phyloP scores from a whole-genome alignment of 2,797 vertebrate genomes.

The Malacoraja senta region DNA sequence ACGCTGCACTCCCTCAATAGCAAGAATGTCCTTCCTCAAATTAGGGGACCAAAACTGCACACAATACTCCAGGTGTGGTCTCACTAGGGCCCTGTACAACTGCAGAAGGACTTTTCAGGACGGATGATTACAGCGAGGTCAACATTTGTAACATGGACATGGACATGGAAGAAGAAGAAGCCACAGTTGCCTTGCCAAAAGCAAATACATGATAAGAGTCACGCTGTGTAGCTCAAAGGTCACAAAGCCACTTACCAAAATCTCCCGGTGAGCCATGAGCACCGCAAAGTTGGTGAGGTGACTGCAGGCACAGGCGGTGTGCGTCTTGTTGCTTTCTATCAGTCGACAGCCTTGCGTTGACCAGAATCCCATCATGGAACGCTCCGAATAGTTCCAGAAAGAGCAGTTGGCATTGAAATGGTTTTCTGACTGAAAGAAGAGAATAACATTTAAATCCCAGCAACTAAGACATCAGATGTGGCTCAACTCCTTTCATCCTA shows the following conservation, averaged over 20 bases:
- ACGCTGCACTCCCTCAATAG: too few species aligned
- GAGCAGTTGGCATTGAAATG: constrained; percentile 86
- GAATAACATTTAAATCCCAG: not conserved
- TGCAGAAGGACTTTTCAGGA: too few species aligned
- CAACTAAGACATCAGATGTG: not conserved
- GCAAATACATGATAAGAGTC: not conserved
- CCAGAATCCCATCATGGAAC: constrained; percentile 89
- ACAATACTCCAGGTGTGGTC: too few species aligned
- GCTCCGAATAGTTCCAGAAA: constrained; percentile 94
- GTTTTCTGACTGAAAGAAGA: constrained; percentile 68
- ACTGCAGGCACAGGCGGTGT: constrained; percentile 87
- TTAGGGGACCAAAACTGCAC: too few species aligned
- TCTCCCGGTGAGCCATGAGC: constrained; percentile 80
- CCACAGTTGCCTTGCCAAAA: not conserved
- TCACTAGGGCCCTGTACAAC: too few species aligned
- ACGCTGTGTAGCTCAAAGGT: too few species aligned
- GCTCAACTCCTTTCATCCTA: not conserved
- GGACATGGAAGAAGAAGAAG: too few species aligned
- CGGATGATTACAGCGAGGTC: too few species aligned
- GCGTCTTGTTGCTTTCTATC: constrained; percentile 78
- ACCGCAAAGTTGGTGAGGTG: constrained; percentile 92
- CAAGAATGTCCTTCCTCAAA: too few species aligned
- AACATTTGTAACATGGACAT: too few species aligned
- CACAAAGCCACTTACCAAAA: constrained; percentile 59
- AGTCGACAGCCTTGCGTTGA: constrained; percentile 85